A percentile compares a stretch with the other conserved stretches of the same genome.
Evolutionary conservation across 35 echinoderm and acorn worm genomes (phyloP).

Genomic region (Hemicentrotus pulcherrimus): DNA sequence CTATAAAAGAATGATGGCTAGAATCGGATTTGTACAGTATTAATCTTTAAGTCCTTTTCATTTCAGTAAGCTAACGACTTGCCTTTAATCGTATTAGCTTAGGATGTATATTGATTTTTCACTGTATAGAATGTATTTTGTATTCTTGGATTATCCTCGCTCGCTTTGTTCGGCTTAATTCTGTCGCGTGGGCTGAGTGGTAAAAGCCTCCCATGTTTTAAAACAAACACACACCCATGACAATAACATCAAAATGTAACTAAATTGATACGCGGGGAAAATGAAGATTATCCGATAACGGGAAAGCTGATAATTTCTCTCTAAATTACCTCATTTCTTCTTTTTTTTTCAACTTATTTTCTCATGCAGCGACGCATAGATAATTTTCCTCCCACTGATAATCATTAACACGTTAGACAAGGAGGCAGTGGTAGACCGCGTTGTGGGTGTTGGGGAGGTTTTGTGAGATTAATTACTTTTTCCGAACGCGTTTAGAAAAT

Average conservation of each 20-base stretch:
- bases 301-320: neutral
- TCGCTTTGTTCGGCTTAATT: neutral
- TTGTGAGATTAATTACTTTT: neutral
- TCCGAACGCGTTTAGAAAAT: neutral
- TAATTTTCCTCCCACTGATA: neutral
- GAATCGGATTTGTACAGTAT: neutral
- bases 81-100: constrained; percentile 12
- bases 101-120: neutral
- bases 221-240: neutral
- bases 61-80: neutral
- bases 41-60: neutral
- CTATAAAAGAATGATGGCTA: neutral
- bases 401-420: neutral
- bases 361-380: too few relatives aligned
- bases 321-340: too few relatives aligned
- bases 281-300: neutral
- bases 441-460: neutral
- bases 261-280: neutral
- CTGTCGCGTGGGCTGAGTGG: neutral
- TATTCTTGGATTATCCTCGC: neutral
- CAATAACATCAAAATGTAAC: neutral
- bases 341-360: too few relatives aligned
- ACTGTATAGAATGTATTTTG: neutral
- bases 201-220: neutral
- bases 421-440: neutral